phyloP scores from a whole-genome alignment of 2,797 vertebrate genomes.

The Nyctalus aviator region DNA sequence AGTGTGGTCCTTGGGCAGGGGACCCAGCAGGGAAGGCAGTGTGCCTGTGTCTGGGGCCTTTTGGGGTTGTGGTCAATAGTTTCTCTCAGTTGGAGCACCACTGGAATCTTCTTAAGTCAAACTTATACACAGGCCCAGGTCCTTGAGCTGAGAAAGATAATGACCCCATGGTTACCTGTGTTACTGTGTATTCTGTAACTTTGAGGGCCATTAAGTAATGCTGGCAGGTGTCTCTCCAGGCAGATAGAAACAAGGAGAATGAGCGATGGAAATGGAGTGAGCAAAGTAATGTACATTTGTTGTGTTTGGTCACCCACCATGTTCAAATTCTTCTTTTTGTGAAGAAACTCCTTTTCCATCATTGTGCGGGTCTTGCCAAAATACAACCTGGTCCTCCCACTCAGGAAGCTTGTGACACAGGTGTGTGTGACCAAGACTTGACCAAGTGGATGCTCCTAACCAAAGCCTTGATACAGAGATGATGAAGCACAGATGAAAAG shows the following conservation, averaged over 20 bases:
- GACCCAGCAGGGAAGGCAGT: neutral
- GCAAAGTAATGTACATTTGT: too few relatives aligned
- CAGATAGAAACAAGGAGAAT: neutral
- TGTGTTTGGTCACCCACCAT: neutral
- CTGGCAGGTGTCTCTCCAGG: neutral
- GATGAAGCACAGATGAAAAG: neutral
- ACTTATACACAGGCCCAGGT: neutral
- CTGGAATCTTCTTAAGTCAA: neutral
- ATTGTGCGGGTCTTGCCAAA: neutral
- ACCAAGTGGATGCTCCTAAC: neutral
- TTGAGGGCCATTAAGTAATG: neutral
- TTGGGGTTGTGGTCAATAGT: neutral
- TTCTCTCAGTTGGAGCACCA: neutral
- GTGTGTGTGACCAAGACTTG: neutral
- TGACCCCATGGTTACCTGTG: too few relatives aligned
- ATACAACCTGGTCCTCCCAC: neutral
- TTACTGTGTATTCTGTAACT: neutral
- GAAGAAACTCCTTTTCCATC: neutral
- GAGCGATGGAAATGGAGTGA: neutral
- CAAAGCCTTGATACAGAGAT: neutral
- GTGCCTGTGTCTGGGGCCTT: neutral
- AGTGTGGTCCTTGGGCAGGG: accelerated
- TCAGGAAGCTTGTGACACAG: neutral
- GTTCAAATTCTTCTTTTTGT: neutral
- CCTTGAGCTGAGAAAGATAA: too few relatives aligned